Evolutionary conservation across 2,113 vertebrate species (phyloP).

Genomic region (Deroptyus accipitrinus): DNA sequence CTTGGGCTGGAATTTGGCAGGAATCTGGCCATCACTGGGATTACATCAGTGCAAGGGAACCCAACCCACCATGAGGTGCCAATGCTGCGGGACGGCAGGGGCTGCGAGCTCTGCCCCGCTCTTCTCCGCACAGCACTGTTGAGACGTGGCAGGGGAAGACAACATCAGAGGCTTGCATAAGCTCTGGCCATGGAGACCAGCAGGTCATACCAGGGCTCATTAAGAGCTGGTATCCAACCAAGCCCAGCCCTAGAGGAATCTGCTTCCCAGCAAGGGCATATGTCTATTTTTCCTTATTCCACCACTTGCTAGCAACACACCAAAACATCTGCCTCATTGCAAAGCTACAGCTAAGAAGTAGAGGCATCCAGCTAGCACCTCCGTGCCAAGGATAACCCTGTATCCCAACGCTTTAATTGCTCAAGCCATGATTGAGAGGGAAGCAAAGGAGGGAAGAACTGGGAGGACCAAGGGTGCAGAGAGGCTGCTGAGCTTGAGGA

Average conservation of each 20-base stretch:
- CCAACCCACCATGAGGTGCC: fast-evolving
- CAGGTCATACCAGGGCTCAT: background rate
- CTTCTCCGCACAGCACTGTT: too few relatives aligned
- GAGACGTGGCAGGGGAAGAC: background rate
- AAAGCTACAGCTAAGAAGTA: background rate
- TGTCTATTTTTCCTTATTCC: background rate
- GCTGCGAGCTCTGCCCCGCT: background rate
- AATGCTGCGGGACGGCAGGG: fast-evolving
- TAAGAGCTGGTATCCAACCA: background rate
- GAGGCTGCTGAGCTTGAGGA: background rate
- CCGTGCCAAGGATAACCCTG: background rate
- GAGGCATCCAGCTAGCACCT: background rate
- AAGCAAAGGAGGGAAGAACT: background rate
- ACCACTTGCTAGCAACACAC: background rate
- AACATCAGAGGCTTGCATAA: background rate
- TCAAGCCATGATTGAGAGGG: background rate
- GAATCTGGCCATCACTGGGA: background rate
- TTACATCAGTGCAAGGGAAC: background rate
- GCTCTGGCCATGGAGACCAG: background rate
- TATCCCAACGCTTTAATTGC: background rate
- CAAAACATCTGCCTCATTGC: fast-evolving
- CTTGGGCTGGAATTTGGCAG: fast-evolving
- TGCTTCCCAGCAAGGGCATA: background rate
- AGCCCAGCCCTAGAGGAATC: background rate
- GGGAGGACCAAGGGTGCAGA: background rate